Evolutionary conservation across 2,113 vertebrate genomes (phyloP).

Genomic region (Pithys albifrons): DNA sequence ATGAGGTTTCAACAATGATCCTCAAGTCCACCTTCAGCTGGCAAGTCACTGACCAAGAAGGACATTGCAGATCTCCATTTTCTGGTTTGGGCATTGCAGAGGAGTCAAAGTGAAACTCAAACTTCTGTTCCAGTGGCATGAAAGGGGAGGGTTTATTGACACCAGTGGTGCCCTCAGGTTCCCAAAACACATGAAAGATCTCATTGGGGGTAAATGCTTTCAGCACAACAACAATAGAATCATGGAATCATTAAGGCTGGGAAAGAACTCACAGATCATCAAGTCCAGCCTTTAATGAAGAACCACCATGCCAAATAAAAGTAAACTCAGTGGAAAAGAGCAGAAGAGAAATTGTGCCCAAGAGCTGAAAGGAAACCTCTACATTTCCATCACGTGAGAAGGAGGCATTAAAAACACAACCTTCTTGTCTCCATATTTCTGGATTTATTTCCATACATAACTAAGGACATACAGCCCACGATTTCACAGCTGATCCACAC

Average conservation of each 20-base stretch:
- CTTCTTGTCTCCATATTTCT: background rate
- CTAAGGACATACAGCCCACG: background rate
- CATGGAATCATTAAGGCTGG: background rate
- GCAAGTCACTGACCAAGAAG: background rate
- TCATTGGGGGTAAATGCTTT: background rate
- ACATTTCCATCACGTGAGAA: rapidly evolving
- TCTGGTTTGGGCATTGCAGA: background rate
- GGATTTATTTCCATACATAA: background rate
- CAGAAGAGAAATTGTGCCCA: background rate
- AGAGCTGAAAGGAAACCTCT: background rate
- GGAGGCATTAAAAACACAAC: background rate
- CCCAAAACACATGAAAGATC: background rate
- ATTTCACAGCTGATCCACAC: background rate
- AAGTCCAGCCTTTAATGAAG: background rate
- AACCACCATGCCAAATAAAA: rapidly evolving
- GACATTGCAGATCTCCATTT: background rate
- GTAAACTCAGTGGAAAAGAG: background rate
- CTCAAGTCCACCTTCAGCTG: background rate
- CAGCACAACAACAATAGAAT: background rate
- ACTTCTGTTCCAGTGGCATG: background rate
- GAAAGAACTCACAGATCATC: background rate
- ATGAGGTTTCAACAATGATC: background rate
- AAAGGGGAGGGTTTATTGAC: background rate
- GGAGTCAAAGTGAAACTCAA: background rate
- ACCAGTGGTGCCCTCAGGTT: background rate